Conservation (phyloP, 2,113 vertebrate genomes). For the Myrmecobius fasciatus region DNA sequence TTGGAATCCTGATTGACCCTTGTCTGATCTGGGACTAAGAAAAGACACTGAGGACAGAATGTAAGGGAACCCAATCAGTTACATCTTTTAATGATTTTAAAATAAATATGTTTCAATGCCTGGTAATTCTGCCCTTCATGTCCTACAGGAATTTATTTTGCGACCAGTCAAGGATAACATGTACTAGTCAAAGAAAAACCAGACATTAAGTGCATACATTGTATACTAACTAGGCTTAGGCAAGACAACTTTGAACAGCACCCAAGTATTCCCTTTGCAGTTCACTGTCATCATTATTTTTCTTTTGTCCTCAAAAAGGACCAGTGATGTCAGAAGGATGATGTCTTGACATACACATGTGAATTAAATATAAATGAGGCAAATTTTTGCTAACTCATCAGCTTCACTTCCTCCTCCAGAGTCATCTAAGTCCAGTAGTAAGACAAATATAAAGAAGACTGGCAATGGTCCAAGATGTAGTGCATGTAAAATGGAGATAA, state of each 20-base stretch:
- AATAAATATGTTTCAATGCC: not conserved
- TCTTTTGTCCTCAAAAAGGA: not conserved
- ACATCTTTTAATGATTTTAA: not conserved
- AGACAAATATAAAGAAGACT: not conserved
- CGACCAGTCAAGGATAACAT: not conserved
- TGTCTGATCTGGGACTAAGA: not conserved
- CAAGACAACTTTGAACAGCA: not conserved
- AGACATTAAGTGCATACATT: not conserved
- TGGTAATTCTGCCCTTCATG: not conserved
- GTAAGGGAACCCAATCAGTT: not conserved
- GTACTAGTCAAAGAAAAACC: not conserved
- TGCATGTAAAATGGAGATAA: no score
- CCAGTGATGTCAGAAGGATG: not conserved
- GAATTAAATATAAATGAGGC: not conserved
- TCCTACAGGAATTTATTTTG: not conserved
- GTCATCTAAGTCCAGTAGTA: not conserved
- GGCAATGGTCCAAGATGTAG: not conserved
- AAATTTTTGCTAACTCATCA: not conserved
- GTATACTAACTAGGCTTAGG: not conserved
- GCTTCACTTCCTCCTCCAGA: not conserved
- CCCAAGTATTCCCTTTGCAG: not conserved
- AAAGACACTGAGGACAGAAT: not conserved
- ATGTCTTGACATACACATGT: not conserved
- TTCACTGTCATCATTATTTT: not conserved
- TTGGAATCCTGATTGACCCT: not conserved